These are phyloP conservation scores for Dunckerocampus dactyliophorus DNA, from an alignment of 2,113 vertebrate species.

Conservation along the genomic window DNA sequence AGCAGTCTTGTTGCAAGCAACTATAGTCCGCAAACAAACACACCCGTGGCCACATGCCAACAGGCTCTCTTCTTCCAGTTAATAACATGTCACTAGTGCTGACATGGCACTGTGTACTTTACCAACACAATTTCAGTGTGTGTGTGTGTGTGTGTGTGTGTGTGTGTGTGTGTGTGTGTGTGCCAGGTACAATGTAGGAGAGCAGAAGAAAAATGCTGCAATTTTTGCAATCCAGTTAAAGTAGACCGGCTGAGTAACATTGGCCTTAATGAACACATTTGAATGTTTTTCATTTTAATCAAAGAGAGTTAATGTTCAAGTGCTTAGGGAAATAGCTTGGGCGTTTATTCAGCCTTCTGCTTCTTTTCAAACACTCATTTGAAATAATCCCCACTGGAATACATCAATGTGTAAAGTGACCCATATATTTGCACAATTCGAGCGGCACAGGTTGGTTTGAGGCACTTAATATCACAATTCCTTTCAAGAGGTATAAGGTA, in stretches of 20 bases:
- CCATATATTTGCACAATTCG: constrained; percentile 21
- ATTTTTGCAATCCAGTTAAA: too few relatives aligned
- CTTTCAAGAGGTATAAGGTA: constrained; percentile 8
- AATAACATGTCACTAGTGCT: constrained; percentile 58
- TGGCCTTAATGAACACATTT: constrained; percentile 8
- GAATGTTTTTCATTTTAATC: constrained; percentile 23
- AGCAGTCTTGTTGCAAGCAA: constrained; percentile 42
- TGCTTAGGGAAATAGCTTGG: neutral
- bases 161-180: constrained; percentile 3
- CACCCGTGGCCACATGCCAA: constrained; percentile 36
- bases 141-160: neutral
- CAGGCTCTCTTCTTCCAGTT: constrained; percentile 41
- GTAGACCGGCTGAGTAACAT: constrained; percentile 1
- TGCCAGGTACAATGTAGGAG: neutral
- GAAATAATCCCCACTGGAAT: constrained; percentile 10
- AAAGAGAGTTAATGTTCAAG: constrained; percentile 17
- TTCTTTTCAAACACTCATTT: constrained; percentile 16
- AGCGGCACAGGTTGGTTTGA: constrained; percentile 2
- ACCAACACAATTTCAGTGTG: constrained; percentile 10
- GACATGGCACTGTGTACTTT: constrained; percentile 51
- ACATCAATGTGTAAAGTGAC: constrained; percentile 27
- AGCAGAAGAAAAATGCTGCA: neutral
- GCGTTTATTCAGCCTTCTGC: constrained; percentile 17
- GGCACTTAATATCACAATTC: constrained; percentile 21
- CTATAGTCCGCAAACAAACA: constrained; percentile 42